A percentile compares a stretch with the other conserved stretches of the same genome.
Conservation (phyloP, 2,797 vertebrate genomes). For the Otolemur crassicaudatus region DNA sequence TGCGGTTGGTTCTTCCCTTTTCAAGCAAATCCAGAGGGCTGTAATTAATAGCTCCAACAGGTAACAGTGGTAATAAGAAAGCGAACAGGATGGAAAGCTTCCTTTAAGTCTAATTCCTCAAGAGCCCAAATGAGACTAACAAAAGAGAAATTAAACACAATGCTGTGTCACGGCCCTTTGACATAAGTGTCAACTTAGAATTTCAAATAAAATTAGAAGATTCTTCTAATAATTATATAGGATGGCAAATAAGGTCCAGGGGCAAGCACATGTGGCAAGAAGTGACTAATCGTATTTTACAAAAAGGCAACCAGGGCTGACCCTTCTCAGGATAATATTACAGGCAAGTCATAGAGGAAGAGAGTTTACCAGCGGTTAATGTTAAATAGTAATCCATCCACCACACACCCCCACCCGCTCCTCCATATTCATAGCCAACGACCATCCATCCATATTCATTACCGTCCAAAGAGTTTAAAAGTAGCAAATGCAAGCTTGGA, state of each 20-base stretch:
- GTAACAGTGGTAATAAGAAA: slow-evolving; percentile 47
- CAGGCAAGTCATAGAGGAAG: slow-evolving; percentile 75
- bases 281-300: slow-evolving; percentile 86
- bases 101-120: slow-evolving; percentile 78
- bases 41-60: not conserved
- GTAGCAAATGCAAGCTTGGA: slow-evolving; percentile 35
- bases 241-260: slow-evolving; percentile 86
- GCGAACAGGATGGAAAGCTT: slow-evolving; percentile 59
- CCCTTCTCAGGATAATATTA: slow-evolving; percentile 78
- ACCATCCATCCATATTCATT: slow-evolving; percentile 74
- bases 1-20: rapidly evolving
- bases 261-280: slow-evolving; percentile 83
- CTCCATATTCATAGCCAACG: slow-evolving; percentile 87
- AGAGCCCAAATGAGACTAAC: slow-evolving; percentile 81
- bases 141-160: slow-evolving; percentile 88
- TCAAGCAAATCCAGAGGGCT: rapidly evolving
- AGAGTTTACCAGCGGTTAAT: slow-evolving; percentile 86
- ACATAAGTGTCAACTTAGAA: slow-evolving; percentile 85
- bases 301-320: slow-evolving; percentile 81
- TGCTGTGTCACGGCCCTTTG: slow-evolving; percentile 79
- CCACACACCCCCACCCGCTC: slow-evolving; percentile 69
- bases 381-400: slow-evolving; percentile 85
- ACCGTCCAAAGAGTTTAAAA: slow-evolving; percentile 54
- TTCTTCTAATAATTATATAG: slow-evolving; percentile 89
- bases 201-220: slow-evolving; percentile 89